Base-by-base conservation (phyloP, 2,113 vertebrate species). In the Spermophilus dauricus region DNA sequence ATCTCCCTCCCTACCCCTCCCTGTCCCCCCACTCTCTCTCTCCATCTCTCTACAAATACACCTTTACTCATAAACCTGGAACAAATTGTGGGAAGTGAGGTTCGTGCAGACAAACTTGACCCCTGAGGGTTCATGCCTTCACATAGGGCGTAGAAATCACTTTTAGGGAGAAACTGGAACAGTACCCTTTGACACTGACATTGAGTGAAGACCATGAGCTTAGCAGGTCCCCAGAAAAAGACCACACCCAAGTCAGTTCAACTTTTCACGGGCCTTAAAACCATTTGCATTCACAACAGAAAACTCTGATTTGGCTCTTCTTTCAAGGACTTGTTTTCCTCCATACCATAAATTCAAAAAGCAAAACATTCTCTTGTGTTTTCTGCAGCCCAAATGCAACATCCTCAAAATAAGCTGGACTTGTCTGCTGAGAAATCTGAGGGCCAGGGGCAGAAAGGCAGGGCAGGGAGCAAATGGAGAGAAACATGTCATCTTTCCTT, bases 301-400 rank as follows among this genome's bases (percentile, higher is more conserved):
- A 97, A 96, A 95, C 83, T 85, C 89, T 84, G 37, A 89, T 97
- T 92, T 97, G 92, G 84, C 84, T 96, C 94, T 91, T 97, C 96
- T 96, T 80, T 97, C 97, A 96, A 97, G 89, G 95, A 96, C 96
- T 97, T 97, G 61, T 94, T 98, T 97, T 92, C 80, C 84, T 97
- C 95, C 85, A 92, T 96, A 58, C 76, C 89, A 97, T 97, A 96
- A 96, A 97, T 97, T 95, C 85, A 51, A 92, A 93, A 94, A 91
- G 24, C 81, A 94, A 97, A 97, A 90, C 51, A 75, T 95, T 94
- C 63, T 97, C 72, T 97, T 96, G 51, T 69, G 48, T 96, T 97
- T 96, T 73, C 76, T 56, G 63, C 89, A 96, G 84, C 94, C 89
- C 89, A 94, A 85, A 91, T 1, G 32, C 91, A 97, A 84, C 69